A percentile compares a stretch with the other conserved stretches of the same genome.
phyloP scores from a whole-genome alignment of 2,888 invertebrate species.

The Vannuccia rotundouncinata region DNA sequence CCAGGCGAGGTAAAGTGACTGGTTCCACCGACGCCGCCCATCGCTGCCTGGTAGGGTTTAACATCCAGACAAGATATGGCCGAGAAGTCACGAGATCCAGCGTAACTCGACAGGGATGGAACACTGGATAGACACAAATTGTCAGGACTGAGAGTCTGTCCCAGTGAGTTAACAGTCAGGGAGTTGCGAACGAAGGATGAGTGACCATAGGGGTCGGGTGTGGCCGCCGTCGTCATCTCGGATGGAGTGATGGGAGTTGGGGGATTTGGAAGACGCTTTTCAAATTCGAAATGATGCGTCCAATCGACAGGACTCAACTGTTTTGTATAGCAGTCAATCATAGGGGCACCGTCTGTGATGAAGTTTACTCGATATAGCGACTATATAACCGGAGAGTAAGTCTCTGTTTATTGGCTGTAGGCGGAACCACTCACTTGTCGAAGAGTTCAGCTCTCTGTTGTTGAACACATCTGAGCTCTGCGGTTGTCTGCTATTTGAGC shows the following conservation, averaged over 20 bases:
- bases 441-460: background rate
- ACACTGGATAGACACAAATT: background rate
- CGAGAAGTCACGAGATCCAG: background rate
- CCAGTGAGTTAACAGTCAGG: background rate
- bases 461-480: background rate
- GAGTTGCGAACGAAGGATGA: background rate
- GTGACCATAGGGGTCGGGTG: background rate
- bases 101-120: background rate
- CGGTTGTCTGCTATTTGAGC: background rate
- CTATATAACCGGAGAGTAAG: background rate
- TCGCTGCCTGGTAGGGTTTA: background rate
- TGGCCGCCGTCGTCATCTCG: background rate
- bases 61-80: background rate
- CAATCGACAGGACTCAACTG: constrained; percentile 19
- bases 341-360: background rate
- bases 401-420: background rate
- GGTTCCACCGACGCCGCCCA: background rate
- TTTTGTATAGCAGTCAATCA: constrained; percentile 22
- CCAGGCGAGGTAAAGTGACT: background rate
- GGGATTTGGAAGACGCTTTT: constrained; percentile 9
- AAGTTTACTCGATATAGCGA: background rate
- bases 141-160: constrained; percentile 8
- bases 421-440: constrained; percentile 6
- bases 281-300: constrained; percentile 19
- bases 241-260: background rate